These are phyloP conservation scores for Sebastes nivosus DNA, from an alignment of 2,797 vertebrate species.

Conservation along the genomic window DNA sequence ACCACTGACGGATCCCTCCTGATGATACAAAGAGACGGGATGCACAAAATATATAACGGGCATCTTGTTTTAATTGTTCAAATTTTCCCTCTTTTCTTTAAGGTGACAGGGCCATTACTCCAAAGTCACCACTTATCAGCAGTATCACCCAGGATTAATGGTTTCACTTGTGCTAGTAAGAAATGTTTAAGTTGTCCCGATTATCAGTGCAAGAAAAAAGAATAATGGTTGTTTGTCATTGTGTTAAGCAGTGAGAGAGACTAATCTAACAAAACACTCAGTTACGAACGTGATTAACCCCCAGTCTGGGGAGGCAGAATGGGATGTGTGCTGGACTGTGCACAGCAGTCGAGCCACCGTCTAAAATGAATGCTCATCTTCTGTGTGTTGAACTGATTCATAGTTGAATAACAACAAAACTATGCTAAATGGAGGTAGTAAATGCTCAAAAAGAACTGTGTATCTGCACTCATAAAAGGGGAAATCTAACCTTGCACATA, in stretches of 20 bases:
- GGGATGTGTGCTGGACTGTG: constrained; percentile 44
- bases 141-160: constrained; percentile 99
- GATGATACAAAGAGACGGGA: constrained; percentile 84
- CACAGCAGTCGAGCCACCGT: constrained; percentile 36
- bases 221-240: constrained; percentile 99
- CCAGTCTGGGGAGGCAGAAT: constrained; percentile 76
- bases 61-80: constrained; percentile 99
- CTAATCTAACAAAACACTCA: constrained; percentile 87
- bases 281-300: constrained; percentile 91
- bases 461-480: not conserved
- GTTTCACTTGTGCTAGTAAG: constrained; percentile 97
- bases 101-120: constrained; percentile 99
- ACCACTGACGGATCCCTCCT: constrained; percentile 83
- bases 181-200: constrained; percentile 99
- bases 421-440: not conserved
- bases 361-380: constrained; percentile 30
- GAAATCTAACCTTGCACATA: not conserved
- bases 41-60: constrained; percentile 90
- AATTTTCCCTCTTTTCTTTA: constrained; percentile 89
- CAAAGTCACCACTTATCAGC: constrained; percentile 96
- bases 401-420: not conserved
- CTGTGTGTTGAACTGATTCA: constrained; percentile 20
- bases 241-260: constrained; percentile 91
- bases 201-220: constrained; percentile 98
- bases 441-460: not conserved